Base-by-base conservation (phyloP, 2,888 invertebrate genomes). In the Apamea monoglypha region DNA sequence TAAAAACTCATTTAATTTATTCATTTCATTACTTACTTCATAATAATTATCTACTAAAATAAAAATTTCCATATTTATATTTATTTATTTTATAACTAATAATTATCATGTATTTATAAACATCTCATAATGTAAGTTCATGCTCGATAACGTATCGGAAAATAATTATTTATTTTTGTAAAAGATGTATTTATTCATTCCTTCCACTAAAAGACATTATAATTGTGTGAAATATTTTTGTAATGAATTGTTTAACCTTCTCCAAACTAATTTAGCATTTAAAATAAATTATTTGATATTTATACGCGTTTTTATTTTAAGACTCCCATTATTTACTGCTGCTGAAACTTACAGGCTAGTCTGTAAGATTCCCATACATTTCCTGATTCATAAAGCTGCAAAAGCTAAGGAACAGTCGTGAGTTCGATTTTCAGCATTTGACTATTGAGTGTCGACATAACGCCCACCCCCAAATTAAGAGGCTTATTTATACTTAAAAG, bases 171-270 rank as follows among this genome's bases (percentile, higher is more conserved):
- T 89, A 86, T 87, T 88, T 87, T 89, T 91, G 82, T 89, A 83
- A 84, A 87, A 83, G 76, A 83, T 89, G 84, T 93, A 91, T 92
- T 90, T 92, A 92, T 93, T 95, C 94, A 95, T 95, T 95, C 95
- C 95, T 95, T 93, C 91, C 84, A 94, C 94, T 95, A 95, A 95
- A 95, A 95, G 95, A 95, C 95, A 95, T 92, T 89, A 92, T 89
- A 84, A 89, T 89, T 87, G 89, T 88, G 91, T 90, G 90, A 85
- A 88, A 91, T 91, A 91, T 92, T 92, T 92, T 91, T 91, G 81
- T 91, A 90, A 87, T 85, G 69, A 89, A 86, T 83, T 86, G 79
- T 84, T 83, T 84, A 86, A 82, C 85, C 89, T 85, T 90, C 74
- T 87, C 50, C 75, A 78, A 81, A 88, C 85, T 90, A 89, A 88